Base-by-base conservation (phyloP, 30 jellyfish, hydroid and myxozoan species). In the Cassiopea xamachana region DNA sequence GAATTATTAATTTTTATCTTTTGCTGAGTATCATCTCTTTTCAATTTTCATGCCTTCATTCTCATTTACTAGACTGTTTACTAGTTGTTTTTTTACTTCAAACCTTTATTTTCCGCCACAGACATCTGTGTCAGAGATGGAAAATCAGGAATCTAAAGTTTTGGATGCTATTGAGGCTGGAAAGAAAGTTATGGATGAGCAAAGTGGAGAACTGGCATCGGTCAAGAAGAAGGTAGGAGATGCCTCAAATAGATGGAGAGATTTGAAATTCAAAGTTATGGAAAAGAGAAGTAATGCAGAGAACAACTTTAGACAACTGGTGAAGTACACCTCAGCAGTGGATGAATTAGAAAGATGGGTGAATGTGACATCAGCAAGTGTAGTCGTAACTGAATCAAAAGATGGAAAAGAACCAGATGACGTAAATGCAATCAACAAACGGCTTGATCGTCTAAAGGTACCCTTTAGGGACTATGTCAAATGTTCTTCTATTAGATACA, bases 341-440 rank as follows among this genome's bases (percentile, higher is more conserved):
- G 87, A 88, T 27, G 97, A 90, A 9, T 77, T 95, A 49, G 98
- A 91, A 49, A 91, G 82, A 50, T 95, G 99, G 99, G 87, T 91
- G 50, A 87, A 89, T 72, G 96, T 73, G 47, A 87, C 93, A 55
- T 48, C 96, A 1, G 47, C 93, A 45, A 83, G 94, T 43, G 97
- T 91, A 68, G 87, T 96, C 43, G 74, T 17, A 4, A 64, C 43
- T 64, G 74, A 27, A 64, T 2, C 27, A 14, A 87, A 83, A 46
- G 70, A 82, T 5, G 93, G 93, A 13, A 89, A 85, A 1, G 92
- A 88, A 17, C 82, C 97, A 77, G 86, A 93, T 16, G 83, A 97
- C 3, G 89, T 94, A 1, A 97, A 87, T 14, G 94, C 75, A 6
- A 72, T 95, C 80, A 83, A 70, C 67, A 85, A 78, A 51, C 99